These are phyloP conservation scores for Melipona bicolor DNA, from an alignment of 2,888 invertebrate genomes.

Conservation along the genomic window DNA sequence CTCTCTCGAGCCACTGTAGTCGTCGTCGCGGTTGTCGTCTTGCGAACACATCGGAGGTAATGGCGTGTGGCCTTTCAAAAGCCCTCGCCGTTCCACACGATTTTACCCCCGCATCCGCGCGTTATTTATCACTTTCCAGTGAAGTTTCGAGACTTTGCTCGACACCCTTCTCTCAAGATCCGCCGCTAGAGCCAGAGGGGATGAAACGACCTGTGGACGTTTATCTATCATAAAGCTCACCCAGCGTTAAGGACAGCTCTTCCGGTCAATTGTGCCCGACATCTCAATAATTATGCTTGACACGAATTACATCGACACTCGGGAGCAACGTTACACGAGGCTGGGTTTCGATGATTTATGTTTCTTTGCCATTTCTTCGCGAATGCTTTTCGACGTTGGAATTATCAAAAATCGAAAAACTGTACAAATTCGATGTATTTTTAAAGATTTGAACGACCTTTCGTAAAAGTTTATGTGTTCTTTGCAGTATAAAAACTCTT, in stretches of 20 bases:
- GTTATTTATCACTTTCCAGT: conserved; percentile 77
- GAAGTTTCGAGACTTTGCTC: conserved; percentile 56
- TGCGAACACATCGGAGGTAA: conserved; percentile 77
- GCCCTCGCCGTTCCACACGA: conserved; percentile 79
- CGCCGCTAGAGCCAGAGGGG: conserved; percentile 25
- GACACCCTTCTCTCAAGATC: conserved; percentile 30
- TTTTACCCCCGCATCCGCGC: conserved; percentile 76
- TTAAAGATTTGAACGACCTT: too few species aligned
- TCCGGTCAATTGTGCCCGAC: conserved; percentile 58
- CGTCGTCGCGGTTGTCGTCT: conserved; percentile 56
- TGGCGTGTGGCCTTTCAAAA: conserved; percentile 78
- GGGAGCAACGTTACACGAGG: neutral
- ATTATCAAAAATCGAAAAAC: too few species aligned
- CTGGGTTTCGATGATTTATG: neutral
- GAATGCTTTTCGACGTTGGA: neutral
- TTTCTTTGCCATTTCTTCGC: neutral
- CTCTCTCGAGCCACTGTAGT: too few species aligned
- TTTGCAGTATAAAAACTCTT: too few species aligned
- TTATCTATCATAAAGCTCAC: conserved; percentile 59
- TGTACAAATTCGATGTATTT: too few species aligned
- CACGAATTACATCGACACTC: conserved; percentile 11
- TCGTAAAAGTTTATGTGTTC: too few species aligned
- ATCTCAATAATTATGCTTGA: conserved; percentile 39
- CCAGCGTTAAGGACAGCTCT: conserved; percentile 48
- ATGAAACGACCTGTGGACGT: conserved; percentile 56